Evolutionary conservation across 2,888 invertebrate species (phyloP).

Genomic region (Ditula angustiorana): DNA sequence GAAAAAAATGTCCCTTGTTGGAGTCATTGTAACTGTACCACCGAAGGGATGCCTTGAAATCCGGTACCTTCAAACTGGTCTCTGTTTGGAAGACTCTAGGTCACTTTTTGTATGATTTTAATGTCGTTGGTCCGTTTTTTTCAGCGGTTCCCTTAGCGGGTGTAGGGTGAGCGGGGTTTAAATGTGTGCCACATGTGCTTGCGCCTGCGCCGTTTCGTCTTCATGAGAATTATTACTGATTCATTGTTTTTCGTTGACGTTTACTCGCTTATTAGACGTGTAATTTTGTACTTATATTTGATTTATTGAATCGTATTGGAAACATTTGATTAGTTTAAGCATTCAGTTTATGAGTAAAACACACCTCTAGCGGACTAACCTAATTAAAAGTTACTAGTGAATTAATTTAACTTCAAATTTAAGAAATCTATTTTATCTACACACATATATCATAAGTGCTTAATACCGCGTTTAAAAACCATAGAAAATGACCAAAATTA

Average conservation of each 20-base stretch:
- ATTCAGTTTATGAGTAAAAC: too few relatives aligned
- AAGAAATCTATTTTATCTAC: too few relatives aligned
- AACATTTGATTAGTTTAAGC: too few relatives aligned
- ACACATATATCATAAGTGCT: too few relatives aligned
- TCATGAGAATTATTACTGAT: conserved; percentile 82
- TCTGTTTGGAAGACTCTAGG: conserved; percentile 29
- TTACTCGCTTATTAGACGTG: conserved; percentile 48
- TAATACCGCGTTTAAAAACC: too few relatives aligned
- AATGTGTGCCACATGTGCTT: conserved; percentile 78
- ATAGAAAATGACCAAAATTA: too few relatives aligned
- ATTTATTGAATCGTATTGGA: too few relatives aligned
- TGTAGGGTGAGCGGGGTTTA: conserved; percentile 57
- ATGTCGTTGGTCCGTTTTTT: conserved; percentile 64
- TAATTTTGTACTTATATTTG: conserved; percentile 42
- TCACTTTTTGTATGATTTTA: conserved; percentile 45
- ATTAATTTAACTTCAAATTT: too few relatives aligned
- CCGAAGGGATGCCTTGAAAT: conserved; percentile 31
- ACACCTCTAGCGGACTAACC: too few relatives aligned
- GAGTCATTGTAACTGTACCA: conserved; percentile 48
- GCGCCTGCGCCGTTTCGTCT: conserved; percentile 59
- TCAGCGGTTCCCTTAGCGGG: conserved; percentile 73
- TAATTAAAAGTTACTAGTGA: too few relatives aligned
- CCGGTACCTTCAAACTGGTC: background rate
- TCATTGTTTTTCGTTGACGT: conserved; percentile 67
- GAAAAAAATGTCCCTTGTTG: conserved; percentile 61